A percentile compares a stretch with the other conserved stretches of the same genome.
These are phyloP conservation scores for Enteromius anoplus DNA, from an alignment of 2,797 vertebrate species.

Conservation along the genomic window DNA sequence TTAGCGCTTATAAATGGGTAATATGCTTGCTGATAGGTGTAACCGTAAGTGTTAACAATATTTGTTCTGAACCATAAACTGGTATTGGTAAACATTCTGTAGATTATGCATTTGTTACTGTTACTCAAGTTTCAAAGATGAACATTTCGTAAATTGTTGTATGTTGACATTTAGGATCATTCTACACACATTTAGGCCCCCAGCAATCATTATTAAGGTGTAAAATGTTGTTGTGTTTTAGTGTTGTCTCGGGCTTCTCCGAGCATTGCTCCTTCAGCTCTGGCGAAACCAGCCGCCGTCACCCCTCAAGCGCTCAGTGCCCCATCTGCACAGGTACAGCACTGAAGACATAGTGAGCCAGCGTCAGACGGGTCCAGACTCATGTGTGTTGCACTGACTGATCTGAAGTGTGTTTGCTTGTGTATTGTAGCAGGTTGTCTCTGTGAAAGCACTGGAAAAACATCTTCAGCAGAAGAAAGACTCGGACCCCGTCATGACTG, in stretches of 20 bases:
- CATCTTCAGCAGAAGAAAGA: slow-evolving; percentile 86
- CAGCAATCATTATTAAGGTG: not conserved
- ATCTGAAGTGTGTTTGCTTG: not conserved
- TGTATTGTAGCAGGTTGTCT: slow-evolving; percentile 64
- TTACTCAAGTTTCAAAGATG: not conserved
- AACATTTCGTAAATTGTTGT: not conserved
- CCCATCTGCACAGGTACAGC: slow-evolving; percentile 78
- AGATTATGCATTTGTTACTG: not conserved
- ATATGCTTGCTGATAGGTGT: no score
- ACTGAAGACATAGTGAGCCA: not conserved
- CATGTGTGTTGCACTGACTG: not conserved
- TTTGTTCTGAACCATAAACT: not conserved
- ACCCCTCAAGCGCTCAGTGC: slow-evolving; percentile 70
- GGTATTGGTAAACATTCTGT: not conserved
- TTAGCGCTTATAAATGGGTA: no score
- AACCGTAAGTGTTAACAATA: no score
- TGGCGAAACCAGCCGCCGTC: slow-evolving; percentile 79
- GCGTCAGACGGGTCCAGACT: not conserved
- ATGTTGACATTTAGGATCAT: not conserved
- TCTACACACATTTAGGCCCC: not conserved
- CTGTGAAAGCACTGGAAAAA: slow-evolving; percentile 79
- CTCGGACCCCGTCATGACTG: slow-evolving; percentile 88
- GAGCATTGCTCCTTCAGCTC: slow-evolving; percentile 56
- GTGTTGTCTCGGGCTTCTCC: slow-evolving; percentile 69
- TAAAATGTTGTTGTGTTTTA: slow-evolving; percentile 41